phyloP scores from a whole-genome alignment of 2,888 invertebrate genomes.

The Drosophila maculinotata region DNA sequence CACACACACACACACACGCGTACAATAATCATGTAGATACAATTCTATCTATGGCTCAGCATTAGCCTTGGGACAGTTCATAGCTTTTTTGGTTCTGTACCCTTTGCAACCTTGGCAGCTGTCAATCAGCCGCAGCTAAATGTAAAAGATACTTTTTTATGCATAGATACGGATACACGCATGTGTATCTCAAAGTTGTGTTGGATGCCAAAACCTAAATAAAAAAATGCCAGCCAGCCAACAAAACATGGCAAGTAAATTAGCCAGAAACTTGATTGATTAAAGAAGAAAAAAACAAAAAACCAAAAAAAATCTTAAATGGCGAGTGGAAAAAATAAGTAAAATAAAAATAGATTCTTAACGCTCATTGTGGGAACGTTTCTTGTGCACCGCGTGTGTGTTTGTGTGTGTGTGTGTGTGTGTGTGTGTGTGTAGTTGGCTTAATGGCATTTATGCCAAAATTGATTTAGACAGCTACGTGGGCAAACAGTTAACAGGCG shows the following conservation, averaged over 20 bases:
- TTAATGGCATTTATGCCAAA: conserved; percentile 52
- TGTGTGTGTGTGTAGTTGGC: conserved; percentile 32
- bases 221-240: conserved; percentile 18
- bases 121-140: conserved; percentile 25
- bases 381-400: neutral
- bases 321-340: conserved; percentile 1
- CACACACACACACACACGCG: neutral
- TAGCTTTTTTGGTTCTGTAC: conserved; percentile 21
- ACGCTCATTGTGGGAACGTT: conserved; percentile 2
- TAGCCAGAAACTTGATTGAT: conserved; percentile 72
- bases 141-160: conserved; percentile 28
- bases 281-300: conserved; percentile 34
- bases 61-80: conserved; percentile 37
- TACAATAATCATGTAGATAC: conserved; percentile 15
- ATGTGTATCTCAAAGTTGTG: conserved; percentile 7
- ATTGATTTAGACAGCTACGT: conserved; percentile 21
- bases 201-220: conserved; percentile 12
- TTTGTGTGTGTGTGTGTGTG: conserved; percentile 4
- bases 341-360: conserved; percentile 20
- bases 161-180: conserved; percentile 16
- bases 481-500: conserved; percentile 11
- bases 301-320: conserved; percentile 6
- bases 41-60: conserved; percentile 17
- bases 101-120: conserved; percentile 38
- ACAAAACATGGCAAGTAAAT: conserved; percentile 62